These are phyloP conservation scores for Amblyteles armatorius DNA, from an alignment of 2,888 invertebrate species.

Conservation along the genomic window DNA sequence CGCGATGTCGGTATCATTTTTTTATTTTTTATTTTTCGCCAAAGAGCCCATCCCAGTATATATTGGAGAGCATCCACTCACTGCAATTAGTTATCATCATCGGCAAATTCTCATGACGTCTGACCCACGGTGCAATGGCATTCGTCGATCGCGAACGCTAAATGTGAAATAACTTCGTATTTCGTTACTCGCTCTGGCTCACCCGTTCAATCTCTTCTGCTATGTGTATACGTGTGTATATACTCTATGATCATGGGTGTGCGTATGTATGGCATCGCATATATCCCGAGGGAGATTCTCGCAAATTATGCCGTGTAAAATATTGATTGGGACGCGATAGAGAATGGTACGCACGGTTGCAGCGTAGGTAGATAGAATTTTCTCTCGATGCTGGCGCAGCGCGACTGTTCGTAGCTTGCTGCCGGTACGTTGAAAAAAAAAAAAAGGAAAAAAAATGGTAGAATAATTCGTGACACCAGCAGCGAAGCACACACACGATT, in stretches of 20 bases:
- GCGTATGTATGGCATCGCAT: conserved; percentile 29
- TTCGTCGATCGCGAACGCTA: conserved; percentile 30
- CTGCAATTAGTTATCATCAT: conserved; percentile 34
- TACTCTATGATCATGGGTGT: background rate
- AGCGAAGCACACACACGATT: conserved; percentile 11
- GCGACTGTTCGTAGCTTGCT: conserved; percentile 22
- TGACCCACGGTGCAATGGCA: conserved; percentile 20
- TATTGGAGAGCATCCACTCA: conserved; percentile 6
- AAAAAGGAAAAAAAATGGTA: background rate
- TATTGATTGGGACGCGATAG: conserved; percentile 64
- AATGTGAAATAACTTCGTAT: conserved; percentile 44
- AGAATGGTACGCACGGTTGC: conserved; percentile 47
- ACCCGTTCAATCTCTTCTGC: conserved; percentile 15
- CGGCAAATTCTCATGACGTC: conserved; percentile 16
- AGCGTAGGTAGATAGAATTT: conserved; percentile 52
- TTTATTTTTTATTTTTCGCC: conserved; percentile 3
- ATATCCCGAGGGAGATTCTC: conserved; percentile 58
- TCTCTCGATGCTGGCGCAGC: conserved; percentile 40
- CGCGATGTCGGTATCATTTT: background rate
- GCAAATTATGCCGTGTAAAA: conserved; percentile 63
- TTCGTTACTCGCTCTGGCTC: conserved; percentile 38
- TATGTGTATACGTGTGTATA: background rate
- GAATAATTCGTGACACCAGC: conserved; percentile 56
- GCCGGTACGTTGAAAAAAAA: conserved; percentile 16
- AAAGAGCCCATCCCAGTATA: background rate